Evolutionary conservation across 2,797 vertebrate species (phyloP).

Genomic region (Phataginus tricuspis): DNA sequence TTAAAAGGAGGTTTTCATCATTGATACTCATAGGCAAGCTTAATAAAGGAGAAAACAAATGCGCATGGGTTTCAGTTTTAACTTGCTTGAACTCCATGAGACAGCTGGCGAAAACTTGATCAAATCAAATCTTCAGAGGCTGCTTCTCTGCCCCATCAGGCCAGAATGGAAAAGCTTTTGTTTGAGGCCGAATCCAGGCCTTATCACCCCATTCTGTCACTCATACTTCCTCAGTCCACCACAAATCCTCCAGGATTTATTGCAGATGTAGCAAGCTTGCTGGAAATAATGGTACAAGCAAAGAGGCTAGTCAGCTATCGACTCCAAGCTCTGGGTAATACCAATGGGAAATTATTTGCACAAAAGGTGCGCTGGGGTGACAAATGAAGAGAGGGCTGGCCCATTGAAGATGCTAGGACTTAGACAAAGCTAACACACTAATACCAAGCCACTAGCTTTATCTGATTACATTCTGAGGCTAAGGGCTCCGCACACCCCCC

Average conservation of each 20-base stretch:
- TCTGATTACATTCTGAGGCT: slow-evolving; percentile 93
- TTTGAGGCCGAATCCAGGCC: slow-evolving; percentile 77
- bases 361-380: slow-evolving; percentile 98
- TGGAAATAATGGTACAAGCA: slow-evolving; percentile 89
- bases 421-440: slow-evolving; percentile 91
- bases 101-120: slow-evolving; percentile 85
- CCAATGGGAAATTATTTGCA: slow-evolving; percentile 92
- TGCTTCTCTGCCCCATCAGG: slow-evolving; percentile 68
- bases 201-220: slow-evolving; percentile 86
- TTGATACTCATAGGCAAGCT: slow-evolving; percentile 35
- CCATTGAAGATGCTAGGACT: slow-evolving; percentile 87
- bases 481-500: slow-evolving; percentile 84
- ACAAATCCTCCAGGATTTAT: slow-evolving; percentile 89
- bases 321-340: slow-evolving; percentile 86
- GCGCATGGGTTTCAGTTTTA: slow-evolving; percentile 64
- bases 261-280: slow-evolving; percentile 89
- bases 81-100: slow-evolving; percentile 73
- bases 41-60: slow-evolving; percentile 15
- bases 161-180: slow-evolving; percentile 81
- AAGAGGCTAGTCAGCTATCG: slow-evolving; percentile 86
- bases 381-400: slow-evolving; percentile 92
- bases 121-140: slow-evolving; percentile 84
- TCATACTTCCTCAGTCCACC: slow-evolving; percentile 81
- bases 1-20: slow-evolving; percentile 60
- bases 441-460: slow-evolving; percentile 92